Conservation (phyloP, 2,797 vertebrate genomes). For the Urosaurus nigricauda region DNA sequence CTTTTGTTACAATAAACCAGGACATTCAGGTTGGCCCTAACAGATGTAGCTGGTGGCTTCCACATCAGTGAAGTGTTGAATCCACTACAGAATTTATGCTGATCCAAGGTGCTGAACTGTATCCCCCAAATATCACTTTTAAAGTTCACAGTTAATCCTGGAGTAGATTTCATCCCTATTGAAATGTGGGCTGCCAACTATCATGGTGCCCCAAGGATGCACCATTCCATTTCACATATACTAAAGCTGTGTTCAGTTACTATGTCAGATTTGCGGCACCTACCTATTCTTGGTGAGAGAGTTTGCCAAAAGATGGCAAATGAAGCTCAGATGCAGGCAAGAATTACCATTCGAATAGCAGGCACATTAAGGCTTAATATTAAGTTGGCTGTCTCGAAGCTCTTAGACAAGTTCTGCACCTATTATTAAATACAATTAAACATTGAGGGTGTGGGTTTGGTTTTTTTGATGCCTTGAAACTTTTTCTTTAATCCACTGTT, state of each 20-base stretch:
- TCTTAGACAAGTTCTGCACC: not conserved
- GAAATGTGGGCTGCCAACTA: no score
- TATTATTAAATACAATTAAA: conserved; percentile 32
- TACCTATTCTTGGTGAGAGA: not conserved
- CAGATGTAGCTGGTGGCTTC: no score
- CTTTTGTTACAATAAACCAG: not conserved
- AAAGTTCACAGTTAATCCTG: no score
- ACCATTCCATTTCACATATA: not conserved
- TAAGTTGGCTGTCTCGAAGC: not conserved
- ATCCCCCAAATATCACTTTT: no score
- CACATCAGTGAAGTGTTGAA: no score
- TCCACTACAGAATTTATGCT: no score
- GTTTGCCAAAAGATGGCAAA: not conserved
- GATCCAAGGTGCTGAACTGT: no score
- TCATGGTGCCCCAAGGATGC: not conserved
- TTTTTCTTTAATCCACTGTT: conserved; percentile 22
- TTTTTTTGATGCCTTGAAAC: not conserved
- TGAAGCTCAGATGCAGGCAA: not conserved
- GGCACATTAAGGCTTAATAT: conserved; percentile 6
- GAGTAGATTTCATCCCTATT: no score
- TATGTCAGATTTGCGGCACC: not conserved
- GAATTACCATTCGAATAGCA: not conserved
- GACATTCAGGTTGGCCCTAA: not conserved
- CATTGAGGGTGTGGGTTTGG: not conserved
- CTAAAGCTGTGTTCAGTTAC: not conserved